phyloP scores from a whole-genome alignment of 2,888 invertebrate species.

The Rhaphigaster nebulosa region DNA sequence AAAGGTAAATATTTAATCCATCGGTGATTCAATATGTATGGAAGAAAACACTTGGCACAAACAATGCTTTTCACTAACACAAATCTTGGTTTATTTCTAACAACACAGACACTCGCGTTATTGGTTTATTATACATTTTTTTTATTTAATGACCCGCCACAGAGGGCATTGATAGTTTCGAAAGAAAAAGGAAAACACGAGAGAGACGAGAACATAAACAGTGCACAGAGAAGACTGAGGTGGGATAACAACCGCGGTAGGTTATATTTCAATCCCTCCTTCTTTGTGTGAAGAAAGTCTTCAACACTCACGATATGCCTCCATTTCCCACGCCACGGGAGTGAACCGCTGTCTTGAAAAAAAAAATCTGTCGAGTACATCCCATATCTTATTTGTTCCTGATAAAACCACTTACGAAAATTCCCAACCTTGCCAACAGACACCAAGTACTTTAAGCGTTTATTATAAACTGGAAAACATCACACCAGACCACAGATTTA shows the following conservation, averaged over 20 bases:
- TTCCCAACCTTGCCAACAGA: neutral
- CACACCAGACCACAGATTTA: too few relatives aligned
- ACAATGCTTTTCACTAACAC: neutral
- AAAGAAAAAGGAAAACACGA: neutral
- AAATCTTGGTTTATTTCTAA: neutral
- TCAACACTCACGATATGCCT: neutral
- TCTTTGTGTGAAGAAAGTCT: neutral
- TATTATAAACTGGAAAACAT: neutral
- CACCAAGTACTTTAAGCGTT: neutral
- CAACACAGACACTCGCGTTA: neutral
- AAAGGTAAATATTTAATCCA: slow-evolving; percentile 22
- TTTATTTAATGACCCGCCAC: neutral
- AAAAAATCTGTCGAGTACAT: neutral
- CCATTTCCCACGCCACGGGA: neutral
- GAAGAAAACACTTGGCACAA: slow-evolving; percentile 24
- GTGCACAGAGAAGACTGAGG: neutral
- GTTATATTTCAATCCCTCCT: neutral
- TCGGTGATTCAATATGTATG: too few relatives aligned
- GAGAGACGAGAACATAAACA: neutral
- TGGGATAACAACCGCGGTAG: neutral
- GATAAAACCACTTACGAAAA: slow-evolving; percentile 4
- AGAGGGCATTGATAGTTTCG: neutral
- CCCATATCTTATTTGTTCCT: neutral
- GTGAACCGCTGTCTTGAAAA: neutral
- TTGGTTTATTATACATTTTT: neutral